Base-by-base conservation (phyloP, 1,140 invertebrate species). In the Formica selysi region DNA sequence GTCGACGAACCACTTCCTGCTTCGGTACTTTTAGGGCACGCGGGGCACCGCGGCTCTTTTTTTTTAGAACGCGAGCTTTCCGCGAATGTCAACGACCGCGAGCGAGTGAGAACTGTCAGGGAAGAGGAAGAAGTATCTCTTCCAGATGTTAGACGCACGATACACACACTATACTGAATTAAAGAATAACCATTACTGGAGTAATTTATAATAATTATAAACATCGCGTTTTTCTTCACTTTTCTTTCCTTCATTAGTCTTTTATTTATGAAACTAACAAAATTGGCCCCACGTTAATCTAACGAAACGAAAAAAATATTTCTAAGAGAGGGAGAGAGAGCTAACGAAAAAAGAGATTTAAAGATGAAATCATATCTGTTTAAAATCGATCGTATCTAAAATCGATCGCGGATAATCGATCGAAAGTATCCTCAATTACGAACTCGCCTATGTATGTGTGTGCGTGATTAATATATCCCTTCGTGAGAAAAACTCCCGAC, bases 1-100 rank as follows among this genome's bases (percentile, higher is more conserved):
- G 19, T 44, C 67, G 38, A 62, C 54, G 19, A 36, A 62, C 41
- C 79, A 67, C 79, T 83, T 83, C 51, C 79, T 61, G 68, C 79
- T 83, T 59, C 11, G 67, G 38, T 61, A 73, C 71, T 81, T 81
- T 38, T 61, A 38, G n/a, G 32, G 3, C 68, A 57, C 78, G 44
- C 16, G 65, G 4, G 54, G 11, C 48, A 70, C 10, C 44, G 59
- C 41, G 41, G 32, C 3, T 19, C 51, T 54, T 36, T 41, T 48
- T 38, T 8, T 38, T 38, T 8, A 19, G 36, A 26, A 26, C 41
- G n/a, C 38, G 36, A 26, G 67, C 54, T 48, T 22, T 59, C 57
- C 68, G 54, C 29, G 11, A 19, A 48, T 36, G 79, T 29, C 54
- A 61, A 73, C 38, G 68, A 61, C 68, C 78, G 13, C 44, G 76